Evolutionary conservation across 2,888 invertebrate genomes (phyloP), one percentile per base, ranked within the genome.

Genomic region (Agrochola litura): DNA sequence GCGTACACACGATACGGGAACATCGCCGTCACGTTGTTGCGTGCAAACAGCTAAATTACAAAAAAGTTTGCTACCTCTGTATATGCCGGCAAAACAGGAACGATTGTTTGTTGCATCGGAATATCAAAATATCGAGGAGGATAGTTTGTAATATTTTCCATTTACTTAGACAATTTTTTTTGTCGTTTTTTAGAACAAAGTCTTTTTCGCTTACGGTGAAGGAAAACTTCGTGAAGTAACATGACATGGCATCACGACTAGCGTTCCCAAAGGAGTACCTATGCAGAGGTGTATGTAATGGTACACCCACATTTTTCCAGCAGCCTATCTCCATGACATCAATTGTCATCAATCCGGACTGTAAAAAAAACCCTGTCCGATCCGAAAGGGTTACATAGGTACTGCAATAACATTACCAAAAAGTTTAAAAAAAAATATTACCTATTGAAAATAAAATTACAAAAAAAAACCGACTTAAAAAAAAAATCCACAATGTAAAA

Each of bases 31-130:
- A 89, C 90, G 89, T 89, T 89, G 88, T 79, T 79, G 82, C 88
- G 87, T 90, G 89, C 89, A 90, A 91, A 92, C 89, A 90, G 83
- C 82, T 74, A 86, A 87, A 89, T 91, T 87, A 91, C 79, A 82
- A 83, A 84, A 82, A 71, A 80, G 78, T 84, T 71, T 68, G 71
- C 49, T 81, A 77, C 84, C 70, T 54, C 64, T 66, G 52, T 70
- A 67, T 75, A 67, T 71, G 56, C 30, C 43, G 54, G 60, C 41
- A 73, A 76, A 77, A 68, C 65, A 64, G 41, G 16, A 71, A 58
- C 58, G 22, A 68, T 68, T 67, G 60, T 70, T 71, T 68, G 65
- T 81, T 79, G 83, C 63, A 79, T 14, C 60, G 8, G 6, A 41
- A 22, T 66, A 46, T n/a, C 12, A 37, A 61, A 41, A 22, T 66